Percentiles rank a stretch among this genome's conserved stretches.
Evolutionary conservation across 2,797 vertebrate species (phyloP).

Genomic region (Sebastes nivosus): DNA sequence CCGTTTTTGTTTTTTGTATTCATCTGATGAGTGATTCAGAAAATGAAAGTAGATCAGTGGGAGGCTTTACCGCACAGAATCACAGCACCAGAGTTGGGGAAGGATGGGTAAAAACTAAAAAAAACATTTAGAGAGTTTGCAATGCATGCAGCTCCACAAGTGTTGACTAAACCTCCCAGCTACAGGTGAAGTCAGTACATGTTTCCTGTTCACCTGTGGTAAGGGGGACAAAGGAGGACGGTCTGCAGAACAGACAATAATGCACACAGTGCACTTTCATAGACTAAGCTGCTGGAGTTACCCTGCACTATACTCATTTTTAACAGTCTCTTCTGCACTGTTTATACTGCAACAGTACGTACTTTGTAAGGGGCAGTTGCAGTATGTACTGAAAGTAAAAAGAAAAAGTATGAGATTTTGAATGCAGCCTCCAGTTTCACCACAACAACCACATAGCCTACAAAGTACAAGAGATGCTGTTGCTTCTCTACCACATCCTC

Average conservation of each 20-base stretch:
- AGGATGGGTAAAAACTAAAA: neutral
- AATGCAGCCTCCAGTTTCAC: too few species aligned
- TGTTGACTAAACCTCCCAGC: neutral
- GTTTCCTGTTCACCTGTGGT: constrained; percentile 20
- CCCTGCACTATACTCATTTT: too few species aligned
- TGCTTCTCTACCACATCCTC: neutral
- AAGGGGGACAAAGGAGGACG: neutral
- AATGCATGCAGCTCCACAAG: neutral
- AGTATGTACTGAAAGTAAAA: too few species aligned
- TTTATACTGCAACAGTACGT: too few species aligned
- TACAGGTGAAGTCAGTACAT: neutral
- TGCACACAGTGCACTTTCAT: too few species aligned
- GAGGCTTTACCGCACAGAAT: neutral
- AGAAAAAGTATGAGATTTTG: too few species aligned
- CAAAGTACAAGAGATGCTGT: neutral
- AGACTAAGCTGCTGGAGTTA: too few species aligned
- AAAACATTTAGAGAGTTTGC: neutral
- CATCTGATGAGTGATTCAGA: neutral
- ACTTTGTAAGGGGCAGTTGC: too few species aligned
- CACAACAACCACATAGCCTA: too few species aligned
- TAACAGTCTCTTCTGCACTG: too few species aligned
- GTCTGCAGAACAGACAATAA: too few species aligned
- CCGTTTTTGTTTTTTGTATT: neutral
- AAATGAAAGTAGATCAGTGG: neutral
- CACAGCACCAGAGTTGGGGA: neutral